Evolutionary conservation across 2,113 vertebrate species (phyloP).

Genomic region (Tyto alba): DNA sequence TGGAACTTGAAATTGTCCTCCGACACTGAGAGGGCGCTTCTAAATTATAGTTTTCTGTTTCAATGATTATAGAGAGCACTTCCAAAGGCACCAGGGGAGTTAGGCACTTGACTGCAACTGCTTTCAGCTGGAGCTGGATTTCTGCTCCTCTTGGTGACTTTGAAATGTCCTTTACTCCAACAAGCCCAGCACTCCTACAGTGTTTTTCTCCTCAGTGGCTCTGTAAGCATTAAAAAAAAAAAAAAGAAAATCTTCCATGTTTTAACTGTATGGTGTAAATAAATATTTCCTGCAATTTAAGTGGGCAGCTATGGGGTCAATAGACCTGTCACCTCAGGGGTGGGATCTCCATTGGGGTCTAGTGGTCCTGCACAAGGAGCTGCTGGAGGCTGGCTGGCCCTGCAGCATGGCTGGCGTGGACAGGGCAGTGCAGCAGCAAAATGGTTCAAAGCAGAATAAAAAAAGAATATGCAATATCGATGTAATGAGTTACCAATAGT

Average conservation of each 20-base stretch:
- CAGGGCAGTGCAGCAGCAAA: constrained; percentile 84
- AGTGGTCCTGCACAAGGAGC: background rate
- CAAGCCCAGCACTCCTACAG: background rate
- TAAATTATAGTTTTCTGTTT: constrained; percentile 10
- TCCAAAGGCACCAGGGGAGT: constrained; percentile 22
- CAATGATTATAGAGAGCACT: background rate
- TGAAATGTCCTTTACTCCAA: constrained; percentile 12
- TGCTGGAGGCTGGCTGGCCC: background rate
- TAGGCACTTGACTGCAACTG: background rate
- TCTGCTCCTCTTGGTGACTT: background rate
- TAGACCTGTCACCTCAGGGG: background rate
- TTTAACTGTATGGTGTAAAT: background rate
- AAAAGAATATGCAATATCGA: constrained; percentile 76
- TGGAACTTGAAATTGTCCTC: background rate
- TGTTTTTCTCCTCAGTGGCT: background rate
- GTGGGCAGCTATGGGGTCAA: background rate
- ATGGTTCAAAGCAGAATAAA: constrained; percentile 76
- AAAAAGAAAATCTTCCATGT: background rate
- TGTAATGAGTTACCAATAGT: constrained; percentile 72
- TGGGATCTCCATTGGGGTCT: background rate
- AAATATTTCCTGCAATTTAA: background rate
- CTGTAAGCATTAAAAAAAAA: background rate
- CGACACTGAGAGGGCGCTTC: background rate
- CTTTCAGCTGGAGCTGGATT: background rate
- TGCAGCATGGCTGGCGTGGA: background rate